phyloP scores from a whole-genome alignment of 2,113 vertebrate genomes.

The Micronisus gabar region DNA sequence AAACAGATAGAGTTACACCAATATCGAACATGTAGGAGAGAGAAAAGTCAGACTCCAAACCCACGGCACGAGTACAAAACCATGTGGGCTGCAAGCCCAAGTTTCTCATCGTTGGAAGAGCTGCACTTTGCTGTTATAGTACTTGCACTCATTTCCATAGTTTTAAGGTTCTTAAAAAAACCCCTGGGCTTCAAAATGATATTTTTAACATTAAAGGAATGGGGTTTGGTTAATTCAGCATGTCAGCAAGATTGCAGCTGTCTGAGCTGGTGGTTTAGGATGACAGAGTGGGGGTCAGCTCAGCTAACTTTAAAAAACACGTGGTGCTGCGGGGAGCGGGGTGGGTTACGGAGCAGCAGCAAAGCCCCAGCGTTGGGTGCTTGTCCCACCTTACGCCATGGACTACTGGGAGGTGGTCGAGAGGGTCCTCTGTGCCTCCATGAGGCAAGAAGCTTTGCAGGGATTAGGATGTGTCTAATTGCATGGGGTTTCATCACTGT shows the following conservation, averaged over 20 bases:
- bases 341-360: not conserved
- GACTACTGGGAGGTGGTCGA: not conserved
- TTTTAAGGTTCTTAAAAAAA: not conserved
- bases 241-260: not conserved
- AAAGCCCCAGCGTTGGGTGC: not conserved
- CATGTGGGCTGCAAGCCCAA: not conserved
- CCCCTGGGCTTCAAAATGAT: not conserved
- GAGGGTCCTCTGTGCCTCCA: not conserved
- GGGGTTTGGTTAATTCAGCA: not conserved
- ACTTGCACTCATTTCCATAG: not conserved
- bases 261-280: not conserved
- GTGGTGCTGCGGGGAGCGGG: fast-evolving
- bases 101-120: not conserved
- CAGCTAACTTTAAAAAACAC: not conserved
- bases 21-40: not conserved
- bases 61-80: not conserved
- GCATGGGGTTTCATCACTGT: not conserved
- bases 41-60: not conserved
- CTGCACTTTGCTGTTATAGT: not conserved
- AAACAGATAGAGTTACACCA: not conserved
- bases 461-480: not conserved
- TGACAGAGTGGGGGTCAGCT: not conserved
- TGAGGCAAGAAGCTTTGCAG: not conserved
- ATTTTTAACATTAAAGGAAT: not conserved
- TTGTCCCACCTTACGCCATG: fast-evolving